Percentiles rank a stretch among this genome's conserved stretches.
These are phyloP conservation scores for Turritopsis rubra DNA, from an alignment of 30 jellyfish, hydroid and myxozoan genomes.

Conservation along the genomic window DNA sequence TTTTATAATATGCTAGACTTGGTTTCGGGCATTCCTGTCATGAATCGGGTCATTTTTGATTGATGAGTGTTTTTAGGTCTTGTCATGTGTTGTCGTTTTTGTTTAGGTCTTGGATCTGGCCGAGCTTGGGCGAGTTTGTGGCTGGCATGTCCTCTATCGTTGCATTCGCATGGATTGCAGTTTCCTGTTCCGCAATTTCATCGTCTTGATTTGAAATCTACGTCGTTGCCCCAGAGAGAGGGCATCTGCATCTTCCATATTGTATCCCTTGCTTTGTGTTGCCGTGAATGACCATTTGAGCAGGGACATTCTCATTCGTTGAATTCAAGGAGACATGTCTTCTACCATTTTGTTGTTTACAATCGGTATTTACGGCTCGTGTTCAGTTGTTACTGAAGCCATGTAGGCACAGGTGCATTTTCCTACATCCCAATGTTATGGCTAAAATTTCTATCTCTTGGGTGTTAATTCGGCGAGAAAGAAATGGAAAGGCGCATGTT, in stretches of 20 bases:
- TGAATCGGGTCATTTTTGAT: slow-evolving; percentile 30
- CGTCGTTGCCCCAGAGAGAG: slow-evolving; percentile 30
- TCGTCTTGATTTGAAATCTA: slow-evolving; percentile 14
- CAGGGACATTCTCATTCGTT: background rate
- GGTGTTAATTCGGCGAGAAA: too few relatives aligned
- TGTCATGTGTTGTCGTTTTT: slow-evolving; percentile 29
- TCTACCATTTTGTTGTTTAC: too few relatives aligned
- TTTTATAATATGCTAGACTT: slow-evolving; percentile 20
- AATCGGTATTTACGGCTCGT: too few relatives aligned
- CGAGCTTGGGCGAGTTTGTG: slow-evolving; percentile 9
- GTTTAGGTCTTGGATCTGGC: slow-evolving; percentile 22
- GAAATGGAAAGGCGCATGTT: too few relatives aligned
- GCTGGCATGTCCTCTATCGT: slow-evolving; percentile 18
- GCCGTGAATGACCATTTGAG: slow-evolving; percentile 1
- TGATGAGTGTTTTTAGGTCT: slow-evolving; percentile 17
- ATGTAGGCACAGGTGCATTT: too few relatives aligned
- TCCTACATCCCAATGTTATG: too few relatives aligned
- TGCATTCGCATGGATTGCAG: background rate
- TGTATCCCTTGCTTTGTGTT: slow-evolving; percentile 8
- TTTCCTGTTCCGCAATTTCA: slow-evolving; percentile 19
- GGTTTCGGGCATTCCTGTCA: slow-evolving; percentile 19
- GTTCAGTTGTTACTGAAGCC: too few relatives aligned
- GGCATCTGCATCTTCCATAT: slow-evolving; percentile 30
- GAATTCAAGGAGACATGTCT: slow-evolving; percentile 22
- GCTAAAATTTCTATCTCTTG: too few relatives aligned